Base-by-base conservation (phyloP, 2,888 invertebrate species). In the Arge pagana region DNA sequence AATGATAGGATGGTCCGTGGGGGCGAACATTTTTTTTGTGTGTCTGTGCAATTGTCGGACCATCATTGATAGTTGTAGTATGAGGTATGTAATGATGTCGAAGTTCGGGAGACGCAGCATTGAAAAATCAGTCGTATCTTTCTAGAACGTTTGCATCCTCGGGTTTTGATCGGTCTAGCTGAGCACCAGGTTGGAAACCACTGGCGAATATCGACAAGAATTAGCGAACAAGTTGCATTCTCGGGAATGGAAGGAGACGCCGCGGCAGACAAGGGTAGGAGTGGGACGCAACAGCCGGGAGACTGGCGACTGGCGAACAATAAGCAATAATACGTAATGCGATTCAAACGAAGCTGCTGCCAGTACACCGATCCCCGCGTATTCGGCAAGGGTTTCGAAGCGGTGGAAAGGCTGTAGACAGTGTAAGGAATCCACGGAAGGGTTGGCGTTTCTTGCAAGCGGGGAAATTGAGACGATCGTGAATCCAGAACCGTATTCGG, bases 291-390 rank as follows among this genome's bases (percentile, higher is more conserved):
- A 18, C 36, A 45, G 36, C 36, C 48, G 52, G 18, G 39, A 45
- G 49, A 59, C 42, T 42, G 24, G 62, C 63, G 62, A 62, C 60
- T 59, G 50, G 58, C 61, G 71, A 71, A 72, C 72, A 73, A 72
- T 72, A 72, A 72, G 72, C 70, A 72, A 71, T 70, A 68, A 71
- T 72, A 69, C 70, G 68, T 72, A 72, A 72, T 73, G 67, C 71
- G 70, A 72, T 73, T 73, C 69, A 71, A 72, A 70, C 66, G 67
- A 63, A 60, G 66, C 65, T 65, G 66, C 67, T 68, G 70, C 69
- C 72, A 70, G 70, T 71, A 71, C 65, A 61, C 58, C 63, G 66
- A 64, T 64, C 61, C 58, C 23, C 7, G 43, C 13, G 43, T 33
- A 21, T n/a, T 33, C 23, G 31, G 43, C 21, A 45, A 45, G 23